Conservation (phyloP, 2,113 vertebrate genomes). For the Zingel zingel region DNA sequence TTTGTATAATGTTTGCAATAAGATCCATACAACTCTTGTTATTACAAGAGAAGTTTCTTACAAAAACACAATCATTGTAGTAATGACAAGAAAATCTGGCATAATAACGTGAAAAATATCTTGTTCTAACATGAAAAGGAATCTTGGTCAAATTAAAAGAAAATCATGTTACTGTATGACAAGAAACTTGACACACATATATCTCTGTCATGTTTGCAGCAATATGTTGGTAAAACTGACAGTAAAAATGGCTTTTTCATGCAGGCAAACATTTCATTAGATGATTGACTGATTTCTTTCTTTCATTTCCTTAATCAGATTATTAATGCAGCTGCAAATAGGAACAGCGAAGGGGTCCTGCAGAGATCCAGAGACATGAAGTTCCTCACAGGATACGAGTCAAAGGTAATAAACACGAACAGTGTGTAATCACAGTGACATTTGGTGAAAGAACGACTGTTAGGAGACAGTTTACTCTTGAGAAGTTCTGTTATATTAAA, state of each 20-base stretch:
- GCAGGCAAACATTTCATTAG: not conserved
- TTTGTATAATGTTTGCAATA: not conserved
- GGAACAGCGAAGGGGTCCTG: slow-evolving; percentile 87
- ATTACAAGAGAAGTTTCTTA: not conserved
- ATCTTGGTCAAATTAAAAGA: not conserved
- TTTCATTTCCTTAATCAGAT: slow-evolving; percentile 78
- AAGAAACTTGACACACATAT: not conserved
- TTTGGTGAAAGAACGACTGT: not conserved
- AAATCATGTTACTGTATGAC: too few relatives aligned
- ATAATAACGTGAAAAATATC: not conserved
- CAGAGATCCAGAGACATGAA: slow-evolving; percentile 93
- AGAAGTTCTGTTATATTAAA: too few relatives aligned
- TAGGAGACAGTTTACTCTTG: not conserved
- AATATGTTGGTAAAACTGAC: not conserved
- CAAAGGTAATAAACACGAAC: slow-evolving; percentile 84
- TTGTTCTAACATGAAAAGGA: not conserved
- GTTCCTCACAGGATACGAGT: slow-evolving; percentile 95
- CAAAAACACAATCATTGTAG: too few relatives aligned
- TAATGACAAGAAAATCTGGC: not conserved
- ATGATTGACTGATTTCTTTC: not conserved
- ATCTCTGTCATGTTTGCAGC: not conserved
- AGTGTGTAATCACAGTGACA: not conserved
- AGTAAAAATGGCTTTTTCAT: not conserved
- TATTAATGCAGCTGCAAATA: slow-evolving; percentile 90
- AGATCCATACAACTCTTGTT: too few relatives aligned